Base-by-base conservation (phyloP, 1,140 invertebrate genomes). In the Marisa cornuarietis region DNA sequence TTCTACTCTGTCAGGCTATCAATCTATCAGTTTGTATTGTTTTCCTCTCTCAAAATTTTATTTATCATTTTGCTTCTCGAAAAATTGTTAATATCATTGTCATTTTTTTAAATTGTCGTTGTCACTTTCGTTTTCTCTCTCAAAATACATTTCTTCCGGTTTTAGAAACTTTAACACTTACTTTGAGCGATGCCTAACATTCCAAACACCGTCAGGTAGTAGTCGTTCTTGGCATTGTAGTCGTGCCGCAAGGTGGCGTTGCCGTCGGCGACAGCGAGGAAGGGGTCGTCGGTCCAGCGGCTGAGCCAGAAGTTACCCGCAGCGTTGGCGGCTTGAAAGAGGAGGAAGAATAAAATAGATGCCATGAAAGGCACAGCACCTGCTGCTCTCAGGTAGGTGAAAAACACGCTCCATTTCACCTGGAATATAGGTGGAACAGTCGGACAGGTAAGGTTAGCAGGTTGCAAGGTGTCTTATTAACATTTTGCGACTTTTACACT, bases 371-470 rank as follows among this genome's bases (percentile, higher is more conserved):
- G 91, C 79, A 94, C 90, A 81, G 95, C 88, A 65, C 97, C 97
- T 76, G 97, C 95, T n/a, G 96, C 96, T 88, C 93, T 94, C 81
- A 97, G 92, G 88, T 98, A 98, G 89, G 97, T 94, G 79, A 94
- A 93, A 91, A 98, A 98, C 0, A 99, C 96, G 77, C 92, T 90
- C 93, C 94, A 94, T 92, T 96, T 96, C 0, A 97, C 95, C 95
- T 96, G 90, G 49, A 92, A 8, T 20, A 20, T 20, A 31, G 10
- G 61, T 18, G 13, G 66, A 42, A 42, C 31, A 42, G 31, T 42
- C 6, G 31, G 31, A 42, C 31, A 42, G 6, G 31, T 42, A 42
- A 42, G 31, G 31, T 42, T 6, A 42, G 31, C 31, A 42, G 31
- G 31, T 42, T 6, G 31, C 31, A 42, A 42, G 31, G 6, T 42